Conservation (phyloP, 2,797 vertebrate species). For the Ataeniobius toweri region DNA sequence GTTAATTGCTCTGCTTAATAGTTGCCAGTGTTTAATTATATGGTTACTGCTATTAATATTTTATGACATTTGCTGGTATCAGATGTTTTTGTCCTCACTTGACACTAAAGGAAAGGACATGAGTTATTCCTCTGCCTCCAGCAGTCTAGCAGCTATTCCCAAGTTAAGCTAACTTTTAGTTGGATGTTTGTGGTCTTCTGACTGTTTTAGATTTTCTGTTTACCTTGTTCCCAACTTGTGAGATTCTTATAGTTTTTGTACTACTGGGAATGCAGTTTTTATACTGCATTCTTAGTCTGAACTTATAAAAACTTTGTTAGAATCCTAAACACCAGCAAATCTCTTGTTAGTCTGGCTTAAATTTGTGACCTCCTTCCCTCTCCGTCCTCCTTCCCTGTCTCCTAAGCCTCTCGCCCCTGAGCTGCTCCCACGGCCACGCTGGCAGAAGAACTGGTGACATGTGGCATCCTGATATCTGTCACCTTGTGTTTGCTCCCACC, state of each 20-base stretch:
- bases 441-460: slow-evolving; percentile 64
- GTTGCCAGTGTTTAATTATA: background rate
- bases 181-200: background rate
- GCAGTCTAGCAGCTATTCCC: background rate
- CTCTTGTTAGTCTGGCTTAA: slow-evolving; percentile 34
- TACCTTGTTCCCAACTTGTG: background rate
- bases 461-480: slow-evolving; percentile 77
- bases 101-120: background rate
- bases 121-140: background rate
- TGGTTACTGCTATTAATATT: background rate
- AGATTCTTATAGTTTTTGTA: background rate
- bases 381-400: slow-evolving; percentile 26
- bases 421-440: slow-evolving; percentile 57
- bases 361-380: slow-evolving; percentile 44
- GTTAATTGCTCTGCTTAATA: background rate
- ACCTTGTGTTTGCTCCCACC: slow-evolving; percentile 66
- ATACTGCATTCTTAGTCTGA: slow-evolving; percentile 3
- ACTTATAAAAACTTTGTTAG: slow-evolving; percentile 34
- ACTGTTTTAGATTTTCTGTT: background rate
- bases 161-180: background rate
- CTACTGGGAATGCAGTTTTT: background rate
- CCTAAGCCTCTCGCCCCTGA: slow-evolving; percentile 39
- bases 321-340: slow-evolving; percentile 35
- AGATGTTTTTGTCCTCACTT: background rate
- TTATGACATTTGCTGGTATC: background rate